A percentile compares a stretch with the other conserved stretches of the same genome.
These are phyloP conservation scores for Accipiter virgatus DNA, from an alignment of 2,113 vertebrate species.

Conservation along the genomic window DNA sequence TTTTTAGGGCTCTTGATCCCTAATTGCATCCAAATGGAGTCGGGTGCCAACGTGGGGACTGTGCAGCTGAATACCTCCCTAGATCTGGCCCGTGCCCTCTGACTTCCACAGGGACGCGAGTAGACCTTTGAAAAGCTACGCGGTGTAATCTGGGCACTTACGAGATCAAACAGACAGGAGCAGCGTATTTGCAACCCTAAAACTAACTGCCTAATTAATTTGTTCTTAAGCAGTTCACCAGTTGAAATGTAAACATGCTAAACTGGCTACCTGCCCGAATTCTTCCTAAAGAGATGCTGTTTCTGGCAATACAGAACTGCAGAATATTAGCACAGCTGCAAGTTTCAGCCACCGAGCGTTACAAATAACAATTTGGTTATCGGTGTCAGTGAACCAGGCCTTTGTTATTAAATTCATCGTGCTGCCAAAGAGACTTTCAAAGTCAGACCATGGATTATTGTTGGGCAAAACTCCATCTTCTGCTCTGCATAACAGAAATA, in stretches of 20 bases:
- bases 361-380: slow-evolving; percentile 20
- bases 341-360: not conserved
- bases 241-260: slow-evolving; percentile 15
- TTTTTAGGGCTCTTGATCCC: not conserved
- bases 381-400: slow-evolving; percentile 16
- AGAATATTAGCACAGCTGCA: not conserved
- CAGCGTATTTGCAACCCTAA: not conserved
- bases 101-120: not conserved
- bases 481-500: not conserved
- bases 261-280: slow-evolving; percentile 41
- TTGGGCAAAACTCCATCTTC: slow-evolving; percentile 26
- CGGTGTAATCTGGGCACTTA: not conserved
- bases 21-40: not conserved
- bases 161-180: not conserved
- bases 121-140: not conserved
- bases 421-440: slow-evolving; percentile 44
- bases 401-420: slow-evolving; percentile 51
- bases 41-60: not conserved
- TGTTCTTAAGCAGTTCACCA: not conserved
- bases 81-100: not conserved
- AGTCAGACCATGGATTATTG: not conserved
- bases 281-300: slow-evolving; percentile 7
- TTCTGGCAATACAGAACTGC: not conserved
- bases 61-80: not conserved
- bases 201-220: not conserved